Conservation (phyloP, 2,797 vertebrate genomes). For the Decapterus maruadsi region DNA sequence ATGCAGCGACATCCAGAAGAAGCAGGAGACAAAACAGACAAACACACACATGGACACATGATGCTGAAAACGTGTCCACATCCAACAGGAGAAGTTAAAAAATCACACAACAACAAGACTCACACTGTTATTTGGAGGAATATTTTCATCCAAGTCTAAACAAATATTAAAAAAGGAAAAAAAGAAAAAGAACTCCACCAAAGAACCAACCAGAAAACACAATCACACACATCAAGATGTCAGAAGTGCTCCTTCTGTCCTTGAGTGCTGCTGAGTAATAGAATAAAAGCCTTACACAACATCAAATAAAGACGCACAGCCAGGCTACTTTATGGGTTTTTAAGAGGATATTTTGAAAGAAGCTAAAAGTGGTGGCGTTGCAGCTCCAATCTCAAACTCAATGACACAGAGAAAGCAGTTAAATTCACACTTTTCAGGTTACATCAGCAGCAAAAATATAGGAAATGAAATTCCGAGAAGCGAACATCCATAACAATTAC, state of each 20-base stretch:
- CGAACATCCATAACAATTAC: slow-evolving; percentile 28
- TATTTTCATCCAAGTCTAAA: neutral
- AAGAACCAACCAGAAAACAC: slow-evolving; percentile 19
- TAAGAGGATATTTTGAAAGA: slow-evolving; percentile 2
- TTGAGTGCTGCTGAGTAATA: slow-evolving; percentile 55
- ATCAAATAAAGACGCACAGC: slow-evolving; percentile 39
- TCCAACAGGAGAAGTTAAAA: neutral
- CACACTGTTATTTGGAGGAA: neutral
- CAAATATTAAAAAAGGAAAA: neutral
- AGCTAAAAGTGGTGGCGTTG: slow-evolving; percentile 29
- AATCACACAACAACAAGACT: neutral
- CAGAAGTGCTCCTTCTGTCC: slow-evolving; percentile 40
- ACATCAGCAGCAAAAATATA: neutral
- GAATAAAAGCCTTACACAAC: slow-evolving; percentile 59
- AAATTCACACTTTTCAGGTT: slow-evolving; percentile 21
- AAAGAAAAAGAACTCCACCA: neutral
- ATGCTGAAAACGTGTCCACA: neutral
- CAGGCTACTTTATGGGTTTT: neutral
- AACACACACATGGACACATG: neutral
- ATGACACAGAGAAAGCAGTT: neutral
- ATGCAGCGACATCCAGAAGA: neutral
- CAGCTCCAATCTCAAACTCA: slow-evolving; percentile 7
- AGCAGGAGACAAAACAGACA: neutral
- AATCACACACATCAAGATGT: neutral
- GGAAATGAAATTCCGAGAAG: neutral